These are phyloP conservation scores for Sphaeridia pumilis DNA, from an alignment of 2,888 invertebrate genomes.

Conservation along the genomic window DNA sequence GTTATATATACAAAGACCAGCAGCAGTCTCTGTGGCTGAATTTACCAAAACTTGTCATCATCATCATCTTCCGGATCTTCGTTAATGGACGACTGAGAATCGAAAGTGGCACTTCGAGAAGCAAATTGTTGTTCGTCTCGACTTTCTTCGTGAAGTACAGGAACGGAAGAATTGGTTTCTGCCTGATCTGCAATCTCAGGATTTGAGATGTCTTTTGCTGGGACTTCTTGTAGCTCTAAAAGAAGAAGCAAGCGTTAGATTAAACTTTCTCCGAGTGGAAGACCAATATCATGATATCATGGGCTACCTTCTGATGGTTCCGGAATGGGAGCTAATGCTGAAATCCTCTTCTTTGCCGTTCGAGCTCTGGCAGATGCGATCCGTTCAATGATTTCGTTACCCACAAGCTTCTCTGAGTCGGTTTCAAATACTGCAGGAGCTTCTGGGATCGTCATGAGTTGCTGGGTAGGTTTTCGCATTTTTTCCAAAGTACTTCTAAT, in stretches of 20 bases:
- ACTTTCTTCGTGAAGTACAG: neutral
- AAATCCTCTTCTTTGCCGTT: constrained; percentile 20
- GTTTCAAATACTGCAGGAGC: constrained; percentile 2
- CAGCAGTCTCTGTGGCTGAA: no score
- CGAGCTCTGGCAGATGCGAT: constrained; percentile 33
- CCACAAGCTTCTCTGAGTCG: constrained; percentile 25
- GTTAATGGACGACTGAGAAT: no score
- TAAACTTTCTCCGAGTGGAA: neutral
- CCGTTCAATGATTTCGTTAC: constrained; percentile 34
- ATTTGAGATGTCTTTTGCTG: neutral
- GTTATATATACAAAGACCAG: no score
- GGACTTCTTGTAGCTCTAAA: constrained; percentile 2
- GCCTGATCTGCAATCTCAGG: neutral
- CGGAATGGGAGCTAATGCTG: constrained; percentile 31
- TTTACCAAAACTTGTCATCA: constrained; percentile 1
- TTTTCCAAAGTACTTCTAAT: constrained; percentile 31
- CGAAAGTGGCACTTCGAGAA: no score
- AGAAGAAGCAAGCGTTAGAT: neutral
- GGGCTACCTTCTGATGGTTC: constrained; percentile 24
- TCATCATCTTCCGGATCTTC: constrained; percentile 1
- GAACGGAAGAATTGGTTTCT: neutral
- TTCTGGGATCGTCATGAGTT: constrained; percentile 6
- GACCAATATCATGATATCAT: neutral
- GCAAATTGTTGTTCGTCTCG: neutral
- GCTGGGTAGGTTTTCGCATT: constrained; percentile 22